Evolutionary conservation across 1,140 invertebrate genomes (phyloP).

Genomic region (Heterodera schachtii): DNA sequence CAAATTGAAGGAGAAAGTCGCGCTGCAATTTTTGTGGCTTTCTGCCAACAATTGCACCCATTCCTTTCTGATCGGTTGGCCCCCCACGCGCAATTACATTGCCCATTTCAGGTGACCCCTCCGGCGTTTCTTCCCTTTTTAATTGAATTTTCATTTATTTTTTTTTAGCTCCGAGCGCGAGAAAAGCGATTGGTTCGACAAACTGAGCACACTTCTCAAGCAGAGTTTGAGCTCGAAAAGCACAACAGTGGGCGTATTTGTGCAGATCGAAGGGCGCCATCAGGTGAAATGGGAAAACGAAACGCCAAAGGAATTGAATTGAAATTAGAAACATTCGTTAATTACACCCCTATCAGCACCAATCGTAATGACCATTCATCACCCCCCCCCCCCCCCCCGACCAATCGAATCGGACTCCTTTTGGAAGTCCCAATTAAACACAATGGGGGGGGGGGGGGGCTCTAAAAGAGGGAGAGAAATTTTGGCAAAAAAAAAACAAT

Average conservation of each 20-base stretch:
- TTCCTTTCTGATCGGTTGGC: slow-evolving; percentile 69
- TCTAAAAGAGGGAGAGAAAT: too few species aligned
- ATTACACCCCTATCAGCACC: too few species aligned
- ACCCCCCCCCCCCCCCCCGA: too few species aligned
- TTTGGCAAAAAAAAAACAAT: too few species aligned
- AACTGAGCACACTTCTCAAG: slow-evolving; percentile 35
- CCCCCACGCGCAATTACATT: slow-evolving; percentile 66
- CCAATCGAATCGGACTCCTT: too few species aligned
- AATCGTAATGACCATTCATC: too few species aligned
- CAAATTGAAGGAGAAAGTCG: slow-evolving; percentile 68
- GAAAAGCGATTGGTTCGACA: slow-evolving; percentile 52
- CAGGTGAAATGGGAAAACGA: slow-evolving; percentile 30
- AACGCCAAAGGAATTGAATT: too few species aligned
- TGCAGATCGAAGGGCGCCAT: slow-evolving; percentile 52
- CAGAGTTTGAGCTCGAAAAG: slow-evolving; percentile 22
- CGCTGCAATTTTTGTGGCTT: slow-evolving; percentile 68
- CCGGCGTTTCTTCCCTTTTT: slow-evolving; percentile 32
- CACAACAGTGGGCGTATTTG: slow-evolving; percentile 48
- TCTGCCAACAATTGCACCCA: slow-evolving; percentile 66
- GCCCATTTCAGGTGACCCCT: slow-evolving; percentile 66
- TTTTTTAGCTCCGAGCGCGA: slow-evolving; percentile 59
- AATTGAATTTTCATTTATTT: slow-evolving; percentile 22
- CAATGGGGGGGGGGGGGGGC: too few species aligned
- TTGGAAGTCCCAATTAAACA: too few species aligned
- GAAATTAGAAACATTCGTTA: too few species aligned